Conservation (phyloP, 2,888 invertebrate genomes). For the Cephus runcator region DNA sequence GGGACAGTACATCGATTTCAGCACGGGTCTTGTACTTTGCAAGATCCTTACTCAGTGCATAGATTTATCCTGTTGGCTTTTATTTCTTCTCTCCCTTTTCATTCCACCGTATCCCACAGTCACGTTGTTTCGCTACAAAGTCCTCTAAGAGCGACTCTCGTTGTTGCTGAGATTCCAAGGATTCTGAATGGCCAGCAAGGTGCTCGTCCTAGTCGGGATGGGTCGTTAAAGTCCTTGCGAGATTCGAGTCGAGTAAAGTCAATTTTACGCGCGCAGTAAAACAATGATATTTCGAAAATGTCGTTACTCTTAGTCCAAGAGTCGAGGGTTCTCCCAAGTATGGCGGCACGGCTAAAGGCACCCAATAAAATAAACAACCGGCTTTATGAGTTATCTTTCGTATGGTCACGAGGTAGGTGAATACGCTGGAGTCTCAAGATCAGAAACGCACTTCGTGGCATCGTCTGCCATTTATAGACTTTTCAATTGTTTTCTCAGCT, state of each 20-base stretch:
- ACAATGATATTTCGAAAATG: constrained; percentile 41
- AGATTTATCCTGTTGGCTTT: background rate
- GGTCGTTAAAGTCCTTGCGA: constrained; percentile 7
- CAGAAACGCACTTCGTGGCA: background rate
- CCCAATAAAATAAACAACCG: constrained; percentile 34
- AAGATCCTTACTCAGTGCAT: background rate
- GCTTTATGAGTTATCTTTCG: constrained; percentile 30
- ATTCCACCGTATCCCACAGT: background rate
- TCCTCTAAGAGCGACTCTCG: constrained; percentile 9
- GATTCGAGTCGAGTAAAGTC: background rate
- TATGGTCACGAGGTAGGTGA: background rate
- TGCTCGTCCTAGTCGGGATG: constrained; percentile 8
- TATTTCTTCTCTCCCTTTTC: background rate
- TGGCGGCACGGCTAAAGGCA: constrained; percentile 19
- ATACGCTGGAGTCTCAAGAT: background rate
- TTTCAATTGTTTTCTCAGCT: background rate
- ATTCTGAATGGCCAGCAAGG: constrained; percentile 37
- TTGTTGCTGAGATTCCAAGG: constrained; percentile 37
- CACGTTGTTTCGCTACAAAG: background rate
- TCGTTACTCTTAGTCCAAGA: constrained; percentile 34
- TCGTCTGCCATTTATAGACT: background rate
- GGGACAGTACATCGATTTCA: background rate
- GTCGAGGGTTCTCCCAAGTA: background rate
- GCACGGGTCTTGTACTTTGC: background rate
- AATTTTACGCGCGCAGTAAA: constrained; percentile 8